These are phyloP conservation scores for Glomeris marginata DNA, from an alignment of 2,888 invertebrate species.

Conservation along the genomic window DNA sequence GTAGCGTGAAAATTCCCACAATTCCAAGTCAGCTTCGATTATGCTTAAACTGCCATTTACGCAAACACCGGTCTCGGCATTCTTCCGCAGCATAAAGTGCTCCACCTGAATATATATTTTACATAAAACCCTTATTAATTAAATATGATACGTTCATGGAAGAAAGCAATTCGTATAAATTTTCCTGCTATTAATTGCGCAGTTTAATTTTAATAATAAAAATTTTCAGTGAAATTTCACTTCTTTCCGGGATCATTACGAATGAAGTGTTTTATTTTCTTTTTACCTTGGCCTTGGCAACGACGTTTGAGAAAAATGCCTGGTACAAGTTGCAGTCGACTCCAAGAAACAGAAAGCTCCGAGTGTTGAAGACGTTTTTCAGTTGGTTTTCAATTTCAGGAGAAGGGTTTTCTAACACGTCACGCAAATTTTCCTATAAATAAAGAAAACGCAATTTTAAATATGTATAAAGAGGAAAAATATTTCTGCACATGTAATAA, in stretches of 20 bases:
- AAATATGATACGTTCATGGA: too few species aligned
- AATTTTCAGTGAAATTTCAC: too few species aligned
- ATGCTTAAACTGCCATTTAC: slow-evolving; percentile 5
- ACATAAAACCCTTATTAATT: too few species aligned
- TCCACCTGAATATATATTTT: slow-evolving; percentile 4
- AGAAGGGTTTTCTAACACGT: neutral
- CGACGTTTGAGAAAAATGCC: slow-evolving; percentile 10
- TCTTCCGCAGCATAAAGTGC: slow-evolving; percentile 13
- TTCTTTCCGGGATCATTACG: too few species aligned
- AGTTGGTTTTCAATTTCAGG: neutral
- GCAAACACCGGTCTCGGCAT: slow-evolving; percentile 4
- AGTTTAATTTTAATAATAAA: too few species aligned
- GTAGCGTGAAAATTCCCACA: slow-evolving; percentile 16
- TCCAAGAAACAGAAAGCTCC: slow-evolving; percentile 12
- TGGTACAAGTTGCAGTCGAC: slow-evolving; percentile 7
- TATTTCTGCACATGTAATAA: neutral
- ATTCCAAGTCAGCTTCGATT: slow-evolving; percentile 13
- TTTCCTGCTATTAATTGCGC: too few species aligned
- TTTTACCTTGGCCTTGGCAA: slow-evolving; percentile 12
- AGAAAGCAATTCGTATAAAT: too few species aligned
- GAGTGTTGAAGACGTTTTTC: slow-evolving; percentile 5
- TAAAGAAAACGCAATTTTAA: neutral
- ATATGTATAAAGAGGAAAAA: neutral
- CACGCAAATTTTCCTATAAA: neutral
- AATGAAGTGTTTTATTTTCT: too few species aligned